Percentiles rank a stretch among this genome's conserved stretches.
These are phyloP conservation scores for Sitta carolinensis DNA, from an alignment of 2,797 vertebrate species.

Conservation along the genomic window DNA sequence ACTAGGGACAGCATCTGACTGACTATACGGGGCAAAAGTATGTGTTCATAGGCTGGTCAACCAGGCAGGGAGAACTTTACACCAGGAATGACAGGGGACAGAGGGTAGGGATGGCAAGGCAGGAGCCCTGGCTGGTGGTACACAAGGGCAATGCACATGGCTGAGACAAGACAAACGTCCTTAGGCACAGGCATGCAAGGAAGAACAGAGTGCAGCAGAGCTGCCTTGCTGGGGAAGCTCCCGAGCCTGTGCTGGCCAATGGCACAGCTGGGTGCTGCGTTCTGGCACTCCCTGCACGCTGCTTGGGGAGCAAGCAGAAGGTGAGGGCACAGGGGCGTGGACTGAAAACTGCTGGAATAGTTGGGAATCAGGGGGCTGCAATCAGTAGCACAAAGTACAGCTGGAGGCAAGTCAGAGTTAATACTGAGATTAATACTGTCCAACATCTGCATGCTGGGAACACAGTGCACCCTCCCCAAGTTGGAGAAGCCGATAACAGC, in stretches of 20 bases:
- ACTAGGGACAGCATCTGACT: not conserved
- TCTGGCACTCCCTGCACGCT: accelerated
- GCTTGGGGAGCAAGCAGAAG: not conserved
- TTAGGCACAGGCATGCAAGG: accelerated
- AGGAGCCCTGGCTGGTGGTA: not conserved
- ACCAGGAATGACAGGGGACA: not conserved
- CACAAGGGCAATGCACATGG: not conserved
- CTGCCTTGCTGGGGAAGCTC: not conserved
- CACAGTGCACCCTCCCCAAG: not conserved
- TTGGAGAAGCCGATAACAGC: not conserved
- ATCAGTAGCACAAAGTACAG: not conserved
- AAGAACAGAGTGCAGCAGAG: not conserved
- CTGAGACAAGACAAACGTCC: not conserved
- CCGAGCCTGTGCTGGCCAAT: not conserved
- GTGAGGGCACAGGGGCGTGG: not conserved
- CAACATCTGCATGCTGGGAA: not conserved
- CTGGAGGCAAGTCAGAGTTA: not conserved
- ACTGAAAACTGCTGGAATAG: not conserved
- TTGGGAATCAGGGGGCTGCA: not conserved
- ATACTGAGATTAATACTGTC: not conserved
- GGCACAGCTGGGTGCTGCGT: accelerated
- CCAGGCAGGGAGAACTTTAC: not conserved
- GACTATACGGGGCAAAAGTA: not conserved
- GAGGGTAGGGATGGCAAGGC: not conserved
- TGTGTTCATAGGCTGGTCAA: not conserved